Evolutionary conservation across 2,113 vertebrate genomes (phyloP), one percentile per base, ranked within the genome.

Genomic region (Malurus alboscapulatus): DNA sequence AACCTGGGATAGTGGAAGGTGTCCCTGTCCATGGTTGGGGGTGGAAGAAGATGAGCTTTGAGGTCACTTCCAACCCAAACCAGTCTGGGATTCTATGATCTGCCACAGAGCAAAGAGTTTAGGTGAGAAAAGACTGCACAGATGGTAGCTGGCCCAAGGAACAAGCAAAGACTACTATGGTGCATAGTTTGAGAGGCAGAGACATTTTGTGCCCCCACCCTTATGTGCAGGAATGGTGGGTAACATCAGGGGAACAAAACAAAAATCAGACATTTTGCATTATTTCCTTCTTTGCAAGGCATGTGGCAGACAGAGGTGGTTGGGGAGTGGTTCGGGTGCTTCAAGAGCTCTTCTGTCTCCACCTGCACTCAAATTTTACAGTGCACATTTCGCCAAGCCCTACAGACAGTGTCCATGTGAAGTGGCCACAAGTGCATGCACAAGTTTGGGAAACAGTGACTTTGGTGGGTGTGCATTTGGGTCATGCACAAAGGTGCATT

Each of bases 361-460:
- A 63, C 15, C 40, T 63, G 72, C 32, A 51, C 48, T 67, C 27
- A 22, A 78, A 66, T 61, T 34, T 81, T 14, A 72, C 6, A 17
- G 74, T 20, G 58, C 17, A 21, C 44, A 11, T 48, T 59, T 12
- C 87, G 53, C 38, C 69, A 67, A 75, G 62, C 14, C 61, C 92
- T 67, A 14, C 21, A 62, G 67, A 50, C 34, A 80, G 67, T 34
- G 75, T 8, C 45, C 74, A 17, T 20, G 87, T 65, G 78, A 47
- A 8, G 81, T 68, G 81, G 84, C 63, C 74, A 72, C 53, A 61
- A 66, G 25, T n/a, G 17, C 87, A 87, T 87, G 92, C 87, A 91
- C 17, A 65, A 10, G 75, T 38, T 6, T 32, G 57, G 87, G 47
- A 75, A 87, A 2, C 45, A 57, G 84, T 91, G 89, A 71, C 47